phyloP scores from a whole-genome alignment of 2,113 vertebrate species.

The Mormyrus iriodes region DNA sequence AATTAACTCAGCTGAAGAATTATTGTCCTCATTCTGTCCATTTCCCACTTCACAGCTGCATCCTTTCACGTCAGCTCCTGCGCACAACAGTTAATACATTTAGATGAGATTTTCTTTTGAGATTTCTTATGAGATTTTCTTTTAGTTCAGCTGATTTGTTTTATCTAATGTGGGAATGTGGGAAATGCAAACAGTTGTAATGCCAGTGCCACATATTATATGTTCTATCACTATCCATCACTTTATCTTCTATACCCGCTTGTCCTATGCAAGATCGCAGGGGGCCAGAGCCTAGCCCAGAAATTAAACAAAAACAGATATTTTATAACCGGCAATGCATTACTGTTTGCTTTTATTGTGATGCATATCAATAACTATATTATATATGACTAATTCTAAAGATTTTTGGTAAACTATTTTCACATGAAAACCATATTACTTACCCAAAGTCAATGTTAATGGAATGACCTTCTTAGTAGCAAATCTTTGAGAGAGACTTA shows the following conservation, averaged over 20 bases:
- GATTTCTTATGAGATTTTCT: neutral
- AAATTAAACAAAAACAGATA: neutral
- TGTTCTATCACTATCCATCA: neutral
- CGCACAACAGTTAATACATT: neutral
- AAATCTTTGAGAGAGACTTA: neutral
- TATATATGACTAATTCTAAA: neutral
- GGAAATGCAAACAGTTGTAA: neutral
- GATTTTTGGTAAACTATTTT: neutral
- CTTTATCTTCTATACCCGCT: neutral
- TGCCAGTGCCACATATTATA: neutral
- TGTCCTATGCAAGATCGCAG: neutral
- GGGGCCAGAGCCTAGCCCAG: neutral
- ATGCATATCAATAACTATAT: neutral
- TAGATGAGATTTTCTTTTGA: neutral
- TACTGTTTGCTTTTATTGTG: neutral
- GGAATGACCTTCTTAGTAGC: neutral
- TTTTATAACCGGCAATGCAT: neutral
- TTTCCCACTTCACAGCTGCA: neutral
- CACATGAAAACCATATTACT: neutral
- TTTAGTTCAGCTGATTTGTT: neutral
- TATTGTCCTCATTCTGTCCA: neutral
- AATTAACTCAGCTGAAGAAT: neutral
- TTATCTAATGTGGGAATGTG: neutral
- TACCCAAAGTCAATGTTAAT: neutral
- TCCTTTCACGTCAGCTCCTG: neutral